These are phyloP conservation scores for Acinonyx jubatus DNA, from an alignment of 2,113 vertebrate species.

Conservation along the genomic window DNA sequence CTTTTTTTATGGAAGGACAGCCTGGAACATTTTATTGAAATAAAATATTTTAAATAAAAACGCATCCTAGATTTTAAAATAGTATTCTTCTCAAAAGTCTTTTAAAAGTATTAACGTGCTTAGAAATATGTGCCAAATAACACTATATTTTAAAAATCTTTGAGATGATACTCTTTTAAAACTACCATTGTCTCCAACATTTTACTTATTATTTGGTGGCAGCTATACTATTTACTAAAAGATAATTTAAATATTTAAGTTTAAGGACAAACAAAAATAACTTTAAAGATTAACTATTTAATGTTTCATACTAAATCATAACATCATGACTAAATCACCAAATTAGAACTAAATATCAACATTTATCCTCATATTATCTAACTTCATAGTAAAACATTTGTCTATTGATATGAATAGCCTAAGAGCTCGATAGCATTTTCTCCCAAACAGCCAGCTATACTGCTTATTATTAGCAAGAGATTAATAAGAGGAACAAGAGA, in stretches of 20 bases:
- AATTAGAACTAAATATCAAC: background rate
- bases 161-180: constrained; percentile 18
- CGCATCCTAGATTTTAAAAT: background rate
- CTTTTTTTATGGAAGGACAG: background rate
- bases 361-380: constrained; percentile 28
- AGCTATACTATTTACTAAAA: constrained; percentile 25
- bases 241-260: constrained; percentile 10
- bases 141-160: background rate
- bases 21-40: constrained; percentile 21
- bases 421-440: background rate
- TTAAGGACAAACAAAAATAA: constrained; percentile 36
- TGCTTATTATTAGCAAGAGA: background rate
- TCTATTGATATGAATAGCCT: background rate
- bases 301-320: background rate
- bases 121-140: constrained; percentile 12
- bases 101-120: constrained; percentile 7
- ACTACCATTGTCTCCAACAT: constrained; percentile 15
- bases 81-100: constrained; percentile 19
- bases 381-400: constrained; percentile 20
- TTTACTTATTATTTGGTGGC: constrained; percentile 20
- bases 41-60: constrained; percentile 35
- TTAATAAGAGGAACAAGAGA: background rate
- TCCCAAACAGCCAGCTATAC: background rate
- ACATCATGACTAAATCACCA: background rate
- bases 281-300: constrained; percentile 31